Evolutionary conservation across 2,888 invertebrate species (phyloP), one percentile per base, ranked within the genome.

Genomic region (Cremastinae sp.): DNA sequence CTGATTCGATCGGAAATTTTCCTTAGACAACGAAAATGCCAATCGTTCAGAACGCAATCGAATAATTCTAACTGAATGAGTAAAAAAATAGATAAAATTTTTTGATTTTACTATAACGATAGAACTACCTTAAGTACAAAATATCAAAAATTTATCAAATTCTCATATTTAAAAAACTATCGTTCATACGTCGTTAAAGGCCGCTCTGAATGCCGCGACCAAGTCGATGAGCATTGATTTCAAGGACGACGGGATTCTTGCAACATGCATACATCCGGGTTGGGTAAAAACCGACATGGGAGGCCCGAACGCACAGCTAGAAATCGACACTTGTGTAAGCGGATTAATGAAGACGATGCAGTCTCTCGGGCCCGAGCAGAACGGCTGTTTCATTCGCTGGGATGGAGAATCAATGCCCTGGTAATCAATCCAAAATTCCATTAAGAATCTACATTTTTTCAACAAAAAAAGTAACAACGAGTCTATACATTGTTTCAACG

Each of bases 201-300:
- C 94, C 64, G 97, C 96, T 1, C 88, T 97, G 41, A 97, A 98
- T 90, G 95, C 96, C 84, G 95, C 95, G 0, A 96, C 97, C 0
- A 95, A 94, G 87, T 95, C 96, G 0, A 92, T 97, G 92, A 95
- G 96, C 84, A 87, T 95, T 4, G 97, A 98, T 89, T 91, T 97
- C 78, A 93, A 93, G 86, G 92, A 92, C 43, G 93, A 94, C 81
- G 92, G 93, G 51, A 96, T 98, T 79, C 85, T 97, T 14, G 95
- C 94, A 0, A 91, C 94, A 0, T 92, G 91, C 68, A 87, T 98
- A 74, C 97, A 97, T 90, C 97, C 97, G 0, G 97, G 97, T 1
- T 97, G 97, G 97, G 96, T 97, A 5, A 93, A 94, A 87, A 98
- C 97, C 0, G 95, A 94, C 80, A 95, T 97, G 96, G 97, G 97